These are phyloP conservation scores for Scolopax rusticola DNA, from an alignment of 2,797 vertebrate species.

Conservation along the genomic window DNA sequence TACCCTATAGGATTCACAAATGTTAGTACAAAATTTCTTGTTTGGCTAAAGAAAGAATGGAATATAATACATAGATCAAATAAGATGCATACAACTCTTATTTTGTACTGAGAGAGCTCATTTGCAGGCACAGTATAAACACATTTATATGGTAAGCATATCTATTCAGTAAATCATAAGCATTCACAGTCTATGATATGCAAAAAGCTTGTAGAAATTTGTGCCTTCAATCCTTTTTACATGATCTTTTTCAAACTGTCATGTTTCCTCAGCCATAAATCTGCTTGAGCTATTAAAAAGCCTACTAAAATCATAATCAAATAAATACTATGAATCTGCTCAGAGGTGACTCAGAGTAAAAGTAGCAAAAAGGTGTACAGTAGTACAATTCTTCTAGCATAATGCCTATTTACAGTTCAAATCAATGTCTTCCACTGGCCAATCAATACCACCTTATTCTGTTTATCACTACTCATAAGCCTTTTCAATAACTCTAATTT, in stretches of 20 bases:
- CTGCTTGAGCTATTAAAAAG: slow-evolving; percentile 18
- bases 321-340: slow-evolving; percentile 4
- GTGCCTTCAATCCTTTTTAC: neutral
- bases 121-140: neutral
- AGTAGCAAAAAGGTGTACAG: neutral
- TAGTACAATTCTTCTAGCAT: slow-evolving; percentile 48
- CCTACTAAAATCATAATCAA: slow-evolving; percentile 1
- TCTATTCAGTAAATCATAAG: neutral
- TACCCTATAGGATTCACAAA: neutral
- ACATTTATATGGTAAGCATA: neutral
- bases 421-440: slow-evolving; percentile 50
- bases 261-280: neutral
- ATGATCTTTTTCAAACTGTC: neutral
- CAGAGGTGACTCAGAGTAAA: neutral
- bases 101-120: neutral
- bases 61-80: neutral
- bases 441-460: slow-evolving; percentile 73
- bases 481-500: slow-evolving; percentile 79
- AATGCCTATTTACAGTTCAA: slow-evolving; percentile 50
- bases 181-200: neutral
- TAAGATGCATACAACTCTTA: neutral
- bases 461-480: slow-evolving; percentile 66
- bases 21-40: neutral
- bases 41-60: neutral
- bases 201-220: neutral